These are phyloP conservation scores for Hydrotaea diabolus DNA, from an alignment of 2,888 invertebrate genomes.

Conservation along the genomic window DNA sequence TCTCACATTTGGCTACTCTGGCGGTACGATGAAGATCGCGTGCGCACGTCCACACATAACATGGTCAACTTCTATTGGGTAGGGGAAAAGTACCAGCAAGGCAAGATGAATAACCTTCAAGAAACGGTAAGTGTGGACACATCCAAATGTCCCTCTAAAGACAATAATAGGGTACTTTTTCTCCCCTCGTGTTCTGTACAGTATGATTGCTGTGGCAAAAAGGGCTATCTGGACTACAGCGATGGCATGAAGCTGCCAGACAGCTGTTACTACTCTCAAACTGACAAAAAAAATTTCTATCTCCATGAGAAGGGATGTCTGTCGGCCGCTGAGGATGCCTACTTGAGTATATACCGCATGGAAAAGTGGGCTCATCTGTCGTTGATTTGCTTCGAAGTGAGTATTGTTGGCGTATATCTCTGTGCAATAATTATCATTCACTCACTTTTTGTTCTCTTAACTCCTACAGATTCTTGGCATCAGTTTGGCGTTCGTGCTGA, in stretches of 20 bases:
- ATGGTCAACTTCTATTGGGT: constrained; percentile 74
- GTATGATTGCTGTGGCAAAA: constrained; percentile 76
- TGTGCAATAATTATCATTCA: constrained; percentile 15
- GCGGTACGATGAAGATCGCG: constrained; percentile 72
- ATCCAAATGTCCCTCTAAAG: not conserved
- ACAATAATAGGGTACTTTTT: constrained; percentile 10
- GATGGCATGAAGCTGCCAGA: constrained; percentile 69
- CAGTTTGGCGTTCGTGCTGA: constrained; percentile 71
- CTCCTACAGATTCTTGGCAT: constrained; percentile 73
- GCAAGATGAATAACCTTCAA: constrained; percentile 73
- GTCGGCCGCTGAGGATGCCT: constrained; percentile 70
- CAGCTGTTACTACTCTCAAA: constrained; percentile 72
- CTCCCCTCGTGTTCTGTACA: constrained; percentile 46
- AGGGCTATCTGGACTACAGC: constrained; percentile 72
- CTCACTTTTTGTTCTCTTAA: constrained; percentile 10
- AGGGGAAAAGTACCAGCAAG: constrained; percentile 71
- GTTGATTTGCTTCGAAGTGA: constrained; percentile 75
- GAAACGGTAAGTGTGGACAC: constrained; percentile 68
- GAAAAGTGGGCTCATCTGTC: constrained; percentile 73
- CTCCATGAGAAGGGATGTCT: constrained; percentile 73
- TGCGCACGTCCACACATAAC: constrained; percentile 69
- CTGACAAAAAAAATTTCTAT: constrained; percentile 64
- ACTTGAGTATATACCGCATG: constrained; percentile 70
- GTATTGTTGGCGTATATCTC: not conserved
- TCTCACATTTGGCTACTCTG: constrained; percentile 73